Conservation (phyloP, 2,113 vertebrate genomes). For the Bos taurus region DNA sequence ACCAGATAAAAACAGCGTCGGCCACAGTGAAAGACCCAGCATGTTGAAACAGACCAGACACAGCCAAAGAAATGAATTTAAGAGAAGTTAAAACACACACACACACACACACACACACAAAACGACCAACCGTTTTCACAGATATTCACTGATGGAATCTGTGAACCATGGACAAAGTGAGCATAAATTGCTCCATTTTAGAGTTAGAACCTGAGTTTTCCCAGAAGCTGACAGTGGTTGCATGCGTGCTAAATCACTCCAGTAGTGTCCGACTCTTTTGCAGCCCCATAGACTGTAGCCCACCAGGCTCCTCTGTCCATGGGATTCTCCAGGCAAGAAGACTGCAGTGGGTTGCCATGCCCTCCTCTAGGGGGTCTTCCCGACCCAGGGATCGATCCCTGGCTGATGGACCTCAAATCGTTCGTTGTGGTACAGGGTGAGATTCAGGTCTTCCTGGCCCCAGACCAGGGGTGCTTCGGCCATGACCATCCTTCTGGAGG, state of each 20-base stretch:
- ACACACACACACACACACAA: no score
- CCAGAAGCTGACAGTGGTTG: background rate
- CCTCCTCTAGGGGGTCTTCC: background rate
- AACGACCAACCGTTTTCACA: background rate
- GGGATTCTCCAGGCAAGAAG: background rate
- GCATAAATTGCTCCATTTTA: accelerated
- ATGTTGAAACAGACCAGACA: background rate
- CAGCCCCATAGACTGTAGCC: background rate
- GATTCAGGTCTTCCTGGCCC: no score
- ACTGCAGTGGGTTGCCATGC: background rate
- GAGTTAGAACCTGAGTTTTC: no score
- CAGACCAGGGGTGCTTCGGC: accelerated
- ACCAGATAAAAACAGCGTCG: accelerated
- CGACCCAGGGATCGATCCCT: background rate
- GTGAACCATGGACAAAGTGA: accelerated
- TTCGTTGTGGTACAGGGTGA: background rate
- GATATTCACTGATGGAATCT: accelerated
- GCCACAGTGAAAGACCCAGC: background rate
- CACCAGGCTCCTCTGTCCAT: background rate
- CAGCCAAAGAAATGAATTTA: background rate
- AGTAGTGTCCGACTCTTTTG: background rate
- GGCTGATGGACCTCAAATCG: background rate
- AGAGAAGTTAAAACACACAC: background rate
- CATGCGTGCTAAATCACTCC: accelerated
- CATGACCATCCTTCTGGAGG: no score